Evolutionary conservation across 2,888 invertebrate genomes (phyloP).

Genomic region (Macrophya alboannulata): DNA sequence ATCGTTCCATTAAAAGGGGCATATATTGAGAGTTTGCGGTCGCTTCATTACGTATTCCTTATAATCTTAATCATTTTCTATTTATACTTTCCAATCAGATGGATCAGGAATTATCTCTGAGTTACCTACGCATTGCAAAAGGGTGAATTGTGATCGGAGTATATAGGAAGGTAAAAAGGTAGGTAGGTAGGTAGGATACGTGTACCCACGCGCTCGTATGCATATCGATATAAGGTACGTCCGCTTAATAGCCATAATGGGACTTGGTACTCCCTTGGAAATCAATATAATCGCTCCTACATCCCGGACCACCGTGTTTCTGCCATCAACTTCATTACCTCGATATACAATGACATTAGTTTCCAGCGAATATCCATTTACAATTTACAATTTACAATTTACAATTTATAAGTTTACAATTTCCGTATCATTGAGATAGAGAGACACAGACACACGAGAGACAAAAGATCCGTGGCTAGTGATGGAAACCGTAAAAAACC

Average conservation of each 20-base stretch:
- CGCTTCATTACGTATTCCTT: slow-evolving; percentile 48
- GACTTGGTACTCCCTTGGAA: slow-evolving; percentile 51
- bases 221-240: slow-evolving; percentile 68
- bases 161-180: slow-evolving; percentile 14
- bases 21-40: slow-evolving; percentile 19
- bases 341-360: slow-evolving; percentile 48
- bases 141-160: slow-evolving; percentile 37
- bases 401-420: background rate
- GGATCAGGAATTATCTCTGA: slow-evolving; percentile 45
- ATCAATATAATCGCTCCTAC: slow-evolving; percentile 66
- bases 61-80: slow-evolving; percentile 40
- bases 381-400: background rate
- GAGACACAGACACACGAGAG: background rate
- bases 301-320: slow-evolving; percentile 67
- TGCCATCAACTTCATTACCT: slow-evolving; percentile 70
- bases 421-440: background rate
- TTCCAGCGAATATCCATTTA: slow-evolving; percentile 17
- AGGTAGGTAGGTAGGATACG: slow-evolving; percentile 58
- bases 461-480: background rate
- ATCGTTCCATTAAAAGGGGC: slow-evolving; percentile 37
- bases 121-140: background rate
- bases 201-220: slow-evolving; percentile 74
- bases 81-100: slow-evolving; percentile 55
- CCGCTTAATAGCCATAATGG: slow-evolving; percentile 69
- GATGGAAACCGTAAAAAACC: background rate